phyloP scores from a whole-genome alignment of 1,140 invertebrate genomes.

The Himalopsyche phryganea region DNA sequence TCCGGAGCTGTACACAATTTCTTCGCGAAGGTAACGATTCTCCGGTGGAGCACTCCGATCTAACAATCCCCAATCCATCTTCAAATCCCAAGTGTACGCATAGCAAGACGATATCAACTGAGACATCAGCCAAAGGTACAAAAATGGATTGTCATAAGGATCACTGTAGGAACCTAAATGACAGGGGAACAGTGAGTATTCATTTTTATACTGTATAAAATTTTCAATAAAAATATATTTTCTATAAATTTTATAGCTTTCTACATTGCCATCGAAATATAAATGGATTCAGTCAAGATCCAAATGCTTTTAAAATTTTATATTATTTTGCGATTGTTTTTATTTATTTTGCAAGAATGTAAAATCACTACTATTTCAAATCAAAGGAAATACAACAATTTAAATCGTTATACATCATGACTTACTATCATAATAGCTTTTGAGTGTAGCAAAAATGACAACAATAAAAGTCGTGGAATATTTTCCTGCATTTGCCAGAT shows the following conservation, averaged over 20 bases:
- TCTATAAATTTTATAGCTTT: no score
- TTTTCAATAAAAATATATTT: no score
- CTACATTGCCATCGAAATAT: no score
- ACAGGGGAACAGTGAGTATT: no score
- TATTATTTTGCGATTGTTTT: no score
- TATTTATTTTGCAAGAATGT: no score
- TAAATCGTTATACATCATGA: no score
- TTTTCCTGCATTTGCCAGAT: slow-evolving; percentile 96
- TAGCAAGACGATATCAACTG: slow-evolving; percentile 78
- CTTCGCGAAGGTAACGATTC: slow-evolving; percentile 74
- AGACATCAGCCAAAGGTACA: slow-evolving; percentile 75
- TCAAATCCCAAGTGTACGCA: slow-evolving; percentile 92
- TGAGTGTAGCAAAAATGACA: slow-evolving; percentile 80
- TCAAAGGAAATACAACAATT: no score
- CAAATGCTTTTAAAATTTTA: no score
- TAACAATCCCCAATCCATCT: slow-evolving; percentile 98
- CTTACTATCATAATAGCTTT: slow-evolving; percentile 46
- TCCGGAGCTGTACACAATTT: slow-evolving; percentile 74
- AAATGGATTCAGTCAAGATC: no score
- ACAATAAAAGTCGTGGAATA: slow-evolving; percentile 98
- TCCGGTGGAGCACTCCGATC: slow-evolving; percentile 81
- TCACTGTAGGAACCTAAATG: slow-evolving; percentile 57
- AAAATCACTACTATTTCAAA: no score
- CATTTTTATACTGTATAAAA: no score
- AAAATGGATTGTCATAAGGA: slow-evolving; percentile 70